Conservation (phyloP, 2,888 invertebrate species). For the Apamea anceps region DNA sequence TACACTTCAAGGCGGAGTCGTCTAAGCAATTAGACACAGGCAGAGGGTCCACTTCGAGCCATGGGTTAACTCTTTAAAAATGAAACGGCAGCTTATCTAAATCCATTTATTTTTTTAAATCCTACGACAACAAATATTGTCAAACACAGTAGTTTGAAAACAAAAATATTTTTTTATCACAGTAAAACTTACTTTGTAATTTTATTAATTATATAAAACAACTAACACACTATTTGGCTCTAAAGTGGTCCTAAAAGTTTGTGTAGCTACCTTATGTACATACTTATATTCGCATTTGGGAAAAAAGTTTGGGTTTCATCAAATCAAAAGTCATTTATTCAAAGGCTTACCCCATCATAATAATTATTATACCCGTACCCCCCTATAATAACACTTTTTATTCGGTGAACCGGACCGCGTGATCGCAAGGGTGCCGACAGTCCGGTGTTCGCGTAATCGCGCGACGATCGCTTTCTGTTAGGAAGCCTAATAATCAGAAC, state of each 20-base stretch:
- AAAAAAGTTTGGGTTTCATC: background rate
- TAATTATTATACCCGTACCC: background rate
- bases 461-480: background rate
- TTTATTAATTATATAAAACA: conserved; percentile 37
- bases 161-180: conserved; percentile 69
- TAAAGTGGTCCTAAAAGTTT: background rate
- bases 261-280: background rate
- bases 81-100: conserved; percentile 43
- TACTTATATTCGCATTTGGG: background rate
- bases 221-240: conserved; percentile 9
- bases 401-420: background rate
- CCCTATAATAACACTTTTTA: no score
- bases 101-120: conserved; percentile 61
- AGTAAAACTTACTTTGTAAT: conserved; percentile 60
- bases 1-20: no score
- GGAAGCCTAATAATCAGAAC: background rate
- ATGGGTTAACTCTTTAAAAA: conserved; percentile 4
- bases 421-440: background rate
- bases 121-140: conserved; percentile 64
- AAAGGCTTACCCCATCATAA: background rate
- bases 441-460: background rate
- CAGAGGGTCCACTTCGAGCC: background rate
- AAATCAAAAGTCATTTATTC: background rate
- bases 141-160: conserved; percentile 66
- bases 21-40: background rate